These are phyloP conservation scores for Trinectes maculatus DNA, from an alignment of 2,113 vertebrate genomes.

Conservation along the genomic window DNA sequence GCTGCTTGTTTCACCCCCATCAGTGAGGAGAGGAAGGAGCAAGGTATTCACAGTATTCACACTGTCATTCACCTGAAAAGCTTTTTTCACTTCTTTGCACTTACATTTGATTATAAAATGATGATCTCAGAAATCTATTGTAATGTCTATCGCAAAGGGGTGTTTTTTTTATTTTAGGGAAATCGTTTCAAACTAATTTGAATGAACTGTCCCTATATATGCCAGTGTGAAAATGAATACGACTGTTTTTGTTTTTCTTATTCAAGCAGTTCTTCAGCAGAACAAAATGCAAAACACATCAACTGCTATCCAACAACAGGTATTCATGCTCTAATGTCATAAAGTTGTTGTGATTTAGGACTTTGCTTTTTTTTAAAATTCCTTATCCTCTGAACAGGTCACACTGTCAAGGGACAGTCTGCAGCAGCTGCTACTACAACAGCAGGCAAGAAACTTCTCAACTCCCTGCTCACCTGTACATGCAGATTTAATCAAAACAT, in stretches of 20 bases:
- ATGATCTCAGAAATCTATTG: too few relatives aligned
- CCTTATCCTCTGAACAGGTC: constrained; percentile 45
- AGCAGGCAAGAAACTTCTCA: constrained; percentile 64
- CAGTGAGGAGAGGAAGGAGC: constrained; percentile 50
- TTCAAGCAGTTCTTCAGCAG: constrained; percentile 54
- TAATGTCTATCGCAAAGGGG: too few relatives aligned
- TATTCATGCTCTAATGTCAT: constrained; percentile 32
- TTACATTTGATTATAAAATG: neutral
- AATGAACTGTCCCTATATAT: too few relatives aligned
- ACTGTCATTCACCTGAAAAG: neutral
- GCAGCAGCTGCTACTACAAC: constrained; percentile 74
- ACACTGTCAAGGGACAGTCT: constrained; percentile 33
- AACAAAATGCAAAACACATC: constrained; percentile 39
- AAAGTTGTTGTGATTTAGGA: neutral
- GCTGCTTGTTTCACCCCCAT: constrained; percentile 38
- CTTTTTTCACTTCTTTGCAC: neutral
- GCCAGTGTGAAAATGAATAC: too few relatives aligned
- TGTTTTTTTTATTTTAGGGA: neutral
- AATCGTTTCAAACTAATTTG: neutral
- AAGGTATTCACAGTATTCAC: constrained; percentile 55
- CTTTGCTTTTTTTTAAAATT: neutral
- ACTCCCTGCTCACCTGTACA: neutral
- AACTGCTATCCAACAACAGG: constrained; percentile 73
- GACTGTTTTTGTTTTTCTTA: neutral
- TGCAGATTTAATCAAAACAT: neutral